phyloP scores from a whole-genome alignment of 2,113 vertebrate genomes.

The Gorsachius goisagi region DNA sequence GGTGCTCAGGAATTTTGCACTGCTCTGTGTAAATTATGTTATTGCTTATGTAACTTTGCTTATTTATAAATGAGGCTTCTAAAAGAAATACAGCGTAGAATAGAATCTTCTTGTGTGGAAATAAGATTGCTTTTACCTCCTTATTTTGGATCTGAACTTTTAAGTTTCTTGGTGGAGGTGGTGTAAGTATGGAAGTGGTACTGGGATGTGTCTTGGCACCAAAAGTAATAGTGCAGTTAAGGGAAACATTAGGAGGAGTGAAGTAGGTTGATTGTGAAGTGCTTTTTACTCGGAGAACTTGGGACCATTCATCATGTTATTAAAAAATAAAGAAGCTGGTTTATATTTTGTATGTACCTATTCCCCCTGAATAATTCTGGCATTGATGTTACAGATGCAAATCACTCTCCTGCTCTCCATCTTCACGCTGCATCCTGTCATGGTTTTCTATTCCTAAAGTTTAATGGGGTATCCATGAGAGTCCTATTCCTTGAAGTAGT shows the following conservation, averaged over 20 bases:
- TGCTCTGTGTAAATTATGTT: background rate
- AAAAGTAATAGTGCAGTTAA: background rate
- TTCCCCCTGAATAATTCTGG: background rate
- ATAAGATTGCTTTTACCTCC: background rate
- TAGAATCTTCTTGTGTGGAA: background rate
- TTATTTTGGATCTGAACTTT: background rate
- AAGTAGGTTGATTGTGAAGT: background rate
- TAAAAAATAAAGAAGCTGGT: background rate
- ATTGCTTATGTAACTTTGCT: background rate
- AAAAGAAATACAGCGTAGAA: background rate
- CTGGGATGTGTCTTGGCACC: background rate
- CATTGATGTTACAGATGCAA: background rate
- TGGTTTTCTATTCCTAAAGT: background rate
- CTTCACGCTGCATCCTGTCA: rapidly evolving
- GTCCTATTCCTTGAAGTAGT: background rate
- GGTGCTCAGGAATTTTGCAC: background rate
- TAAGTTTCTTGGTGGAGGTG: background rate
- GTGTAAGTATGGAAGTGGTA: background rate
- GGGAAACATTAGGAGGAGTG: background rate
- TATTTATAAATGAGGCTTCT: background rate
- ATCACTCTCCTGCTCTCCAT: background rate
- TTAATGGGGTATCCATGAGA: background rate
- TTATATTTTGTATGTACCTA: background rate
- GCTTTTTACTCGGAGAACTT: background rate
- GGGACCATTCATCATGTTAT: background rate